Percentiles rank a stretch among this genome's conserved stretches.
Conservation (phyloP, 2,113 vertebrate species). For the Gopherus evgoodei region DNA sequence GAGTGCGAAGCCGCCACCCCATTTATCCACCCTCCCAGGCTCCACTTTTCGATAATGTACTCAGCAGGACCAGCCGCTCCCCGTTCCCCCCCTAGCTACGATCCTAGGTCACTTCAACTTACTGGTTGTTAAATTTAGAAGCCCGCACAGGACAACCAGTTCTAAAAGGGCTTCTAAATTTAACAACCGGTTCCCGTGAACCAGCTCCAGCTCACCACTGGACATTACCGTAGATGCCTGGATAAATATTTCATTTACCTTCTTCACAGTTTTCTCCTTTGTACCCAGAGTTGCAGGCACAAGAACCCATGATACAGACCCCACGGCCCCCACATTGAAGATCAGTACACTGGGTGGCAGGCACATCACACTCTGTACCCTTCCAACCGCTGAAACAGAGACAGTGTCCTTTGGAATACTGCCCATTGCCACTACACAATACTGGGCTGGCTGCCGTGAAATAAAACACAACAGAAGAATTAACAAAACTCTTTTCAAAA, state of each 20-base stretch:
- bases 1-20: too few relatives aligned
- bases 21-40: too few relatives aligned
- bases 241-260: slow-evolving; percentile 83
- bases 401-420: slow-evolving; percentile 97
- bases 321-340: slow-evolving; percentile 92
- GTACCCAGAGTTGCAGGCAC: slow-evolving; percentile 94
- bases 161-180: too few relatives aligned
- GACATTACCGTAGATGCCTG: not conserved
- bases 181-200: too few relatives aligned
- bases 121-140: too few relatives aligned
- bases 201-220: too few relatives aligned
- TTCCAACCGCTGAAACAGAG: slow-evolving; percentile 99
- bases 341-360: slow-evolving; percentile 91
- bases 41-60: too few relatives aligned
- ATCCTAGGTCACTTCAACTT: too few relatives aligned
- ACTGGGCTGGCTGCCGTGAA: slow-evolving; percentile 93
- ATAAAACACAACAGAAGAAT: slow-evolving; percentile 55
- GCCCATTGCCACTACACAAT: slow-evolving; percentile 95
- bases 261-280: slow-evolving; percentile 95
- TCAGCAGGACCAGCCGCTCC: too few relatives aligned
- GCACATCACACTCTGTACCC: slow-evolving; percentile 95
- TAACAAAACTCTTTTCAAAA: slow-evolving; percentile 4
- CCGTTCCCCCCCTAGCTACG: too few relatives aligned
- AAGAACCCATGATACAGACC: slow-evolving; percentile 92
- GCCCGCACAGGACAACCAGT: too few relatives aligned